Evolutionary conservation across 2,888 invertebrate species (phyloP).

Genomic region (Drosophila antonietae): DNA sequence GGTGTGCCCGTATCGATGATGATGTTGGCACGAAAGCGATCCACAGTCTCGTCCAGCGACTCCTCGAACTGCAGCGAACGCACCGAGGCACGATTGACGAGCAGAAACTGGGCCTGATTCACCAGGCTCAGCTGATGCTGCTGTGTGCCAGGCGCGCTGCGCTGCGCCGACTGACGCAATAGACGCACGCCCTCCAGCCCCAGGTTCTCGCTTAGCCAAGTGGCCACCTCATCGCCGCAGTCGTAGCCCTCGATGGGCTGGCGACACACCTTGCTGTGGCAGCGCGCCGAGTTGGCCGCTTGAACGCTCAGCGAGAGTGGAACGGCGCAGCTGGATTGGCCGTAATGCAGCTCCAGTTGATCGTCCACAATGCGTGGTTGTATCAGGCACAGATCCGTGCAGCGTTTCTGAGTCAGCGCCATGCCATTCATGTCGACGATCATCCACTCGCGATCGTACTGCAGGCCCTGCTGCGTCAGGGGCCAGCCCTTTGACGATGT

Average conservation of each 20-base stretch:
- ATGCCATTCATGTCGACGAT: conserved; percentile 92
- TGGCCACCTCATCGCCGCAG: conserved; percentile 92
- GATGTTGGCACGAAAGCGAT: conserved; percentile 96
- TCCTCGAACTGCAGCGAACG: conserved; percentile 88
- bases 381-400: conserved; percentile 91
- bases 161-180: conserved; percentile 86
- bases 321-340: conserved; percentile 86
- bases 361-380: conserved; percentile 89
- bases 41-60: conserved; percentile 87
- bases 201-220: conserved; percentile 92
- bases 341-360: conserved; percentile 87
- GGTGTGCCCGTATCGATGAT: conserved; percentile 89
- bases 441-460: conserved; percentile 97
- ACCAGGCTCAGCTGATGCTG: conserved; percentile 87
- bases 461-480: conserved; percentile 90
- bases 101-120: conserved; percentile 94
- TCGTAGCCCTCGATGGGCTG: conserved; percentile 92
- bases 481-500: conserved; percentile 87
- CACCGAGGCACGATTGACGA: conserved; percentile 92
- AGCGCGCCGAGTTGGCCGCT: conserved; percentile 83
- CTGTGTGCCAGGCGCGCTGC: conserved; percentile 44
- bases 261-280: conserved; percentile 94
- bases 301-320: conserved; percentile 85
- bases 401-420: conserved; percentile 94
- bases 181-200: conserved; percentile 89